Evolutionary conservation across 2,888 invertebrate genomes (phyloP).

Genomic region (Bimastos eiseni): DNA sequence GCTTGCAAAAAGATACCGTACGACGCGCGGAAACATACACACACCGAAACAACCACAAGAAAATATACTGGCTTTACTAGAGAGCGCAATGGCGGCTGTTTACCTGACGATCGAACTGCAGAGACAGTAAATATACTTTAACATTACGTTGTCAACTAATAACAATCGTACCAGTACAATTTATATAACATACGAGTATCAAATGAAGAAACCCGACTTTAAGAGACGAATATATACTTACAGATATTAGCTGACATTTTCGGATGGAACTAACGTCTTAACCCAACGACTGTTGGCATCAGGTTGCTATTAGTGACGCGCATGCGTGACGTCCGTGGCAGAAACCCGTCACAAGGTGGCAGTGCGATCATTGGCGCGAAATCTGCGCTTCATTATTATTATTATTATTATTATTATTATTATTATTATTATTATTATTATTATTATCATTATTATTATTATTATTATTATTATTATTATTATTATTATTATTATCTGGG

Average conservation of each 20-base stretch:
- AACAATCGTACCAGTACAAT: background rate
- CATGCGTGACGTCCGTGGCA: background rate
- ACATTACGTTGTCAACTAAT: conserved; percentile 9
- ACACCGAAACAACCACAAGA: too few species aligned
- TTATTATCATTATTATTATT: too few species aligned
- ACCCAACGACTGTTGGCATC: background rate
- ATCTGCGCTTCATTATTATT: background rate
- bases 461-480: too few species aligned
- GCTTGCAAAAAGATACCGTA: too few species aligned
- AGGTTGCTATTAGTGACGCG: conserved; percentile 13
- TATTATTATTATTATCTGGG: too few species aligned
- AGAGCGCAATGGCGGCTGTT: background rate
- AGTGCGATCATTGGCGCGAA: conserved; percentile 5
- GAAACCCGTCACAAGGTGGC: background rate
- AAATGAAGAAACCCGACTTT: background rate
- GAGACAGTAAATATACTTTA: background rate
- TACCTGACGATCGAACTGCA: too few species aligned
- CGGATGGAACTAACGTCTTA: background rate
- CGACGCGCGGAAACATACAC: too few species aligned
- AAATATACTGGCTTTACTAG: too few species aligned
- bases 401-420: too few species aligned
- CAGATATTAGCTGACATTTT: background rate
- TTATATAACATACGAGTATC: background rate
- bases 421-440: too few species aligned
- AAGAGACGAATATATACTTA: background rate